A percentile compares a stretch with the other conserved stretches of the same genome.
phyloP scores from a whole-genome alignment of 2,888 invertebrate species.

The Cyrtodaria siliqua region DNA sequence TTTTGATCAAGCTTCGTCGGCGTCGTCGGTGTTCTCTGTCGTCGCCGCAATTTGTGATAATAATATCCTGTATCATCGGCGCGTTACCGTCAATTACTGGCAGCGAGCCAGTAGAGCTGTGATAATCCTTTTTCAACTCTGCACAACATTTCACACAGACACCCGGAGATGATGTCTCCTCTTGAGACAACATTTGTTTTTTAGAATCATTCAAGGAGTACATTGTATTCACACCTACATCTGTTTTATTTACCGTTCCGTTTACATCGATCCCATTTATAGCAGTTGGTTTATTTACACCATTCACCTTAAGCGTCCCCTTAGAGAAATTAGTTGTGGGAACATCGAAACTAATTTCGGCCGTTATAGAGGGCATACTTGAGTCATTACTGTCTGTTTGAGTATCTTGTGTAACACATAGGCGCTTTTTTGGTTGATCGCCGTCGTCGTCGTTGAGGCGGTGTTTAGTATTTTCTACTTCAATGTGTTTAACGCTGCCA shows the following conservation, averaged over 20 bases:
- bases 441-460: constrained; percentile 27
- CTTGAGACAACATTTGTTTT: constrained; percentile 9
- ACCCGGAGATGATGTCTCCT: constrained; percentile 47
- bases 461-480: constrained; percentile 19
- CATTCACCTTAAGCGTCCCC: constrained; percentile 22
- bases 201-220: constrained; percentile 44
- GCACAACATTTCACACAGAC: constrained; percentile 70
- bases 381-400: constrained; percentile 36
- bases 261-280: constrained; percentile 16
- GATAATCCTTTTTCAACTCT: constrained; percentile 61
- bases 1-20: constrained; percentile 63
- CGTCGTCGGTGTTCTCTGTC: constrained; percentile 50
- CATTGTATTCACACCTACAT: constrained; percentile 64
- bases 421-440: constrained; percentile 36
- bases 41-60: constrained; percentile 60
- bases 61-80: constrained; percentile 68
- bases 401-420: constrained; percentile 48
- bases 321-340: constrained; percentile 38
- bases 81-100: constrained; percentile 61
- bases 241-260: constrained; percentile 43
- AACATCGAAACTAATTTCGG: constrained; percentile 46
- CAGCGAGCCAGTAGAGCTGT: constrained; percentile 50
- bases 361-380: constrained; percentile 16
- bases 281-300: constrained; percentile 18
- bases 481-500: constrained; percentile 16